These are phyloP conservation scores for Sebastes diploproa DNA, from an alignment of 2,797 vertebrate species.

Conservation along the genomic window DNA sequence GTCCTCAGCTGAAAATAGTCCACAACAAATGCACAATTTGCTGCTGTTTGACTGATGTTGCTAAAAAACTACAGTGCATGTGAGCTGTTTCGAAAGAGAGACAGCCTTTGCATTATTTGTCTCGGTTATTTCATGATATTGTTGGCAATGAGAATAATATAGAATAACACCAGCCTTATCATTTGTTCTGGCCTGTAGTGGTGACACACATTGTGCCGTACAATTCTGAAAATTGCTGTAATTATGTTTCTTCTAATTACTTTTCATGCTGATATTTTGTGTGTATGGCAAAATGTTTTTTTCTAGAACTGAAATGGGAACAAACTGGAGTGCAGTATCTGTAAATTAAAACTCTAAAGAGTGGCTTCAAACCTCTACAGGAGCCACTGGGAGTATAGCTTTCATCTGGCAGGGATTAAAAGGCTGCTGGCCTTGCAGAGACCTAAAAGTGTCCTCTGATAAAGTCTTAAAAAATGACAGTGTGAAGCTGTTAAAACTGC, in stretches of 20 bases:
- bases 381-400: neutral
- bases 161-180: neutral
- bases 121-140: no score
- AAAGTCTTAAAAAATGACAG: slow-evolving; percentile 33
- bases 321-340: neutral
- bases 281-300: neutral
- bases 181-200: neutral
- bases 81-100: no score
- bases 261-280: neutral
- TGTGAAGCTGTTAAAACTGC: slow-evolving; percentile 13
- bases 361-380: neutral
- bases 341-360: neutral
- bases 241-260: neutral
- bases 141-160: neutral
- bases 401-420: slow-evolving; percentile 14
- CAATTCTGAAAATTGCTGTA: neutral
- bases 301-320: neutral
- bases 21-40: neutral
- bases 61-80: neutral
- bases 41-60: neutral
- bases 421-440: slow-evolving; percentile 8
- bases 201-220: neutral
- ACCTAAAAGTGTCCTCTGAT: slow-evolving; percentile 12
- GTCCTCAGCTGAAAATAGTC: neutral
- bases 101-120: no score